These are phyloP conservation scores for Sphinx pinastri DNA, from an alignment of 2,888 invertebrate species.

Conservation along the genomic window DNA sequence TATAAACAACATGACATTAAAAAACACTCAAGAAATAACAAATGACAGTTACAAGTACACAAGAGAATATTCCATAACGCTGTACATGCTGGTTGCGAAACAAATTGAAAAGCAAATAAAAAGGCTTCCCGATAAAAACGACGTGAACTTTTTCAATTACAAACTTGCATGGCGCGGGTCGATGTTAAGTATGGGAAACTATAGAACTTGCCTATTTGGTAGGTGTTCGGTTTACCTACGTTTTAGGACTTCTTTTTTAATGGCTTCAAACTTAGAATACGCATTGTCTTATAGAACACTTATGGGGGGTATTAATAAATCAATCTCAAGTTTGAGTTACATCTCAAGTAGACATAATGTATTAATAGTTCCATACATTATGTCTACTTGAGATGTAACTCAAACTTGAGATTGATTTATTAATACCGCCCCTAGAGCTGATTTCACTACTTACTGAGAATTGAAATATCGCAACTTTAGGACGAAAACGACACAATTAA, in stretches of 20 bases:
- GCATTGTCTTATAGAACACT: background rate
- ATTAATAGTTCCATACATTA: too few relatives aligned
- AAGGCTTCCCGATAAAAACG: constrained; percentile 53
- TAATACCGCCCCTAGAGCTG: too few relatives aligned
- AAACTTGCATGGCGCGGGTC: constrained; percentile 73
- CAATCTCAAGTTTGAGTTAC: too few relatives aligned
- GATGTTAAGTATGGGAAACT: constrained; percentile 60
- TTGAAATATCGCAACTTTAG: too few relatives aligned
- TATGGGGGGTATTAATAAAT: too few relatives aligned
- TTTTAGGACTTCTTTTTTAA: background rate
- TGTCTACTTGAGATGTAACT: too few relatives aligned
- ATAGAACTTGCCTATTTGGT: constrained; percentile 33
- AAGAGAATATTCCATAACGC: constrained; percentile 30
- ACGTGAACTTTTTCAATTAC: constrained; percentile 81
- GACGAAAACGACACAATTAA: too few relatives aligned
- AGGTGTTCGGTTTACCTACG: constrained; percentile 9
- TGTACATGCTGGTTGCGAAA: constrained; percentile 44
- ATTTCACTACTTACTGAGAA: too few relatives aligned
- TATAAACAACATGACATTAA: background rate
- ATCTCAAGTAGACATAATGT: too few relatives aligned
- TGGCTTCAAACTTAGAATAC: background rate
- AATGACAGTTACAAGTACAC: background rate
- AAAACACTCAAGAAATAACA: background rate
- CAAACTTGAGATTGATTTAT: too few relatives aligned
- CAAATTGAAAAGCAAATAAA: constrained; percentile 59